Conservation (phyloP, 2,888 invertebrate species). For the Drosophila mayaguana region DNA sequence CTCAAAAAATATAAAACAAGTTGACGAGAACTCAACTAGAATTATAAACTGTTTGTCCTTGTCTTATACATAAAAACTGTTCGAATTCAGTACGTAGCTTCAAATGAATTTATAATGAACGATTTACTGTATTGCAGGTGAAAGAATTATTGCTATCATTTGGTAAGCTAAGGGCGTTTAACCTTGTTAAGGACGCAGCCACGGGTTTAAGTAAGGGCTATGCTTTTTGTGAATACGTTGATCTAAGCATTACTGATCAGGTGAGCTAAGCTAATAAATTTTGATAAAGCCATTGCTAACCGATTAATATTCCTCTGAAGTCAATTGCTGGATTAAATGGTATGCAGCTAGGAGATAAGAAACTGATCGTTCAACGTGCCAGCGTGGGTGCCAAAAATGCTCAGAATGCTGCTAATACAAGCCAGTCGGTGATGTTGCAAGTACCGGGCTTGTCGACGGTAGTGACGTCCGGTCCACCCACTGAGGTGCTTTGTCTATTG, state of each 20-base stretch:
- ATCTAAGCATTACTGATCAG: slow-evolving; percentile 98
- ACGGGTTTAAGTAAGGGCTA: slow-evolving; percentile 99
- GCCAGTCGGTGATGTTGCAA: slow-evolving; percentile 82
- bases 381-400: slow-evolving; percentile 98
- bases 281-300: neutral
- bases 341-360: slow-evolving; percentile 99
- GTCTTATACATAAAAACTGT: no score
- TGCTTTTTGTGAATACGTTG: slow-evolving; percentile 99
- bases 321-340: slow-evolving; percentile 99
- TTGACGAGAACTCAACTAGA: no score
- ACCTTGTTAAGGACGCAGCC: slow-evolving; percentile 99
- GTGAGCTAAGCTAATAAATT: slow-evolving; percentile 85
- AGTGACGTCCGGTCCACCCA: slow-evolving; percentile 96
- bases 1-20: no score
- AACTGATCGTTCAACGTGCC: slow-evolving; percentile 98
- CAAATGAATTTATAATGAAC: neutral
- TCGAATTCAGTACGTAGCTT: no score
- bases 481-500: slow-evolving; percentile 97
- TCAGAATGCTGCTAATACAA: slow-evolving; percentile 88
- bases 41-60: no score
- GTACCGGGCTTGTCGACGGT: slow-evolving; percentile 94
- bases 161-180: slow-evolving; percentile 99
- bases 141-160: slow-evolving; percentile 99
- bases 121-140: slow-evolving; percentile 88
- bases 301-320: slow-evolving; percentile 84